Base-by-base conservation (phyloP, 2,113 vertebrate genomes). In the Aythya baeri region DNA sequence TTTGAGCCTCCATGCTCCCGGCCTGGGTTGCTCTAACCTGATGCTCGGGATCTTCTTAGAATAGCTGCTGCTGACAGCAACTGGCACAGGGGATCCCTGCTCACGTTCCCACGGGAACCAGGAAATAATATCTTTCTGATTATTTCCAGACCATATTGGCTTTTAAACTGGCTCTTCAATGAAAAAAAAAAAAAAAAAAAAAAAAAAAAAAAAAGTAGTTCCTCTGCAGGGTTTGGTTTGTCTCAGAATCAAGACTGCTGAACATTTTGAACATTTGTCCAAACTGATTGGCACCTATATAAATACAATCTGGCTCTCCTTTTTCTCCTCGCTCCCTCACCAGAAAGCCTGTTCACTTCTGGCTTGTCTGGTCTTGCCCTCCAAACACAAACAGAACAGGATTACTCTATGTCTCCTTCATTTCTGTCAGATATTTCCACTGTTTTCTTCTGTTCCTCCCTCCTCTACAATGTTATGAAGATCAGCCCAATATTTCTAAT, bases 51-150 rank as follows among this genome's bases (percentile, higher is more conserved):
- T 67, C 83, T 77, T 52, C 94, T 93, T 36, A 90, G 86, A 96
- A 96, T 95, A 95, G 91, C 88, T 91, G 83, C 52, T 86, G 89
- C 52, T 92, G 83, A 94, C 92, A 95, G 80, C 88, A 97, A 75
- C 88, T 78, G 95, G 83, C 73, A 83, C 17, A 36, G 68, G 58
- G 41, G 54, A 63, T 46, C 55, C 61, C 80, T 63, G 86, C 59
- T 93, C 73, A 65, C 26, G 11, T 91, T 92, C 91, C 77, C 81
- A 78, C 2, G 20, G 73, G 92, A 96, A 91, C 65, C n/a, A 67
- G 84, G 50, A 92, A 92, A 92, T 63, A 67, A 7, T 90, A 91
- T 59, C 65, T 72, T 86, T 85, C 58, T 41, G 88, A 74, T 90
- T 83, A 67, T 88, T 90, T 83, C 57, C 86, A 93, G 76, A 59